A percentile compares a stretch with the other conserved stretches of the same genome.
These are phyloP conservation scores for Chaetops frenatus DNA, from an alignment of 2,113 vertebrate species.

Conservation along the genomic window DNA sequence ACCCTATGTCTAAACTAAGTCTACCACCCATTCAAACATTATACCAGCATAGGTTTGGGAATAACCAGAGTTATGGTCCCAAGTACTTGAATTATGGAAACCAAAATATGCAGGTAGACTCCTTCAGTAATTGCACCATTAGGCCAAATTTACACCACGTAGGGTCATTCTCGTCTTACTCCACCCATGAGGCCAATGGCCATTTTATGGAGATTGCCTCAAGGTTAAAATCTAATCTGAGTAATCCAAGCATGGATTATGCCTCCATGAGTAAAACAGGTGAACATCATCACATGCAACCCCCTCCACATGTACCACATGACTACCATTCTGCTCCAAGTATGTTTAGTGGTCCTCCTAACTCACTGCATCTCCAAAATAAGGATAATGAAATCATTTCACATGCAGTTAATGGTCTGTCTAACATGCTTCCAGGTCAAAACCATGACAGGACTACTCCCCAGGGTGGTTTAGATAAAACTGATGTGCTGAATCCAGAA, in stretches of 20 bases:
- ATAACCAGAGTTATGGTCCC: slow-evolving; percentile 76
- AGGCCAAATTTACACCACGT: slow-evolving; percentile 72
- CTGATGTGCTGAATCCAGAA: slow-evolving; percentile 68
- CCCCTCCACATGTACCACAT: slow-evolving; percentile 71
- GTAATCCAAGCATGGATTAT: slow-evolving; percentile 71
- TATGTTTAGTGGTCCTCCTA: slow-evolving; percentile 70
- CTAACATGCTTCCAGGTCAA: slow-evolving; percentile 76
- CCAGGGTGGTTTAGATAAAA: slow-evolving; percentile 64
- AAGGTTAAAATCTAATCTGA: slow-evolving; percentile 68
- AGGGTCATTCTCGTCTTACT: slow-evolving; percentile 75
- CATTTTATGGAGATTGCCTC: slow-evolving; percentile 77
- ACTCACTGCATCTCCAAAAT: slow-evolving; percentile 79
- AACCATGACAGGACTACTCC: slow-evolving; percentile 70
- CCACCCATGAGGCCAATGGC: slow-evolving; percentile 69
- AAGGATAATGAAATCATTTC: slow-evolving; percentile 76
- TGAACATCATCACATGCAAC: slow-evolving; percentile 76
- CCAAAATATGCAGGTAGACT: slow-evolving; percentile 81
- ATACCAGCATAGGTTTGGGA: slow-evolving; percentile 84
- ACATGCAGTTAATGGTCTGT: slow-evolving; percentile 67
- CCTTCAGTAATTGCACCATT: slow-evolving; percentile 77
- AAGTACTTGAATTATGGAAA: slow-evolving; percentile 84
- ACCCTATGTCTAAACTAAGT: slow-evolving; percentile 68
- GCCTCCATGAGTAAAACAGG: slow-evolving; percentile 73
- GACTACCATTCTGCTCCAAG: slow-evolving; percentile 66
- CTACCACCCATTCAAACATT: slow-evolving; percentile 77